Percentiles rank a stretch among this genome's conserved stretches.
phyloP scores from a whole-genome alignment of 2,888 invertebrate genomes.

The Hypercompe scribonia region DNA sequence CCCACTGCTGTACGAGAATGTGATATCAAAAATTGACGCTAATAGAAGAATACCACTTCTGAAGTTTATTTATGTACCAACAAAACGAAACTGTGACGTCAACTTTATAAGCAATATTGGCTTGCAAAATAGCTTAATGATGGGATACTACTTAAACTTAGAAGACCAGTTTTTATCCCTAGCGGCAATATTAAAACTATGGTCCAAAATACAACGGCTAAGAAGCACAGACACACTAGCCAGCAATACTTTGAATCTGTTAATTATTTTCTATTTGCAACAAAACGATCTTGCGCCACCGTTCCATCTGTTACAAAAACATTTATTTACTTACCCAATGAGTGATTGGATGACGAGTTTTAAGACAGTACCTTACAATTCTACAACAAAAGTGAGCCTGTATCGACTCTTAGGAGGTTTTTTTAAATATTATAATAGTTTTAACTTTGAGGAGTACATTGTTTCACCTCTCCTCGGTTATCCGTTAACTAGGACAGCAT shows the following conservation, averaged over 20 bases:
- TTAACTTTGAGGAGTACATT: conserved; percentile 38
- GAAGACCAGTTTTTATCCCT: background rate
- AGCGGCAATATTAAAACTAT: conserved; percentile 21
- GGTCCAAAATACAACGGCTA: conserved; percentile 20
- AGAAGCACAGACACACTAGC: conserved; percentile 8
- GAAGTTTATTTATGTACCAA: conserved; percentile 22
- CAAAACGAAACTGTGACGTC: conserved; percentile 23
- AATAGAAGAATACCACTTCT: conserved; percentile 17
- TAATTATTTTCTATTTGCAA: conserved; percentile 51
- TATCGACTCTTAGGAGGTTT: conserved; percentile 43
- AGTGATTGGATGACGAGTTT: conserved; percentile 19
- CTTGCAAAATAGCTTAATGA: conserved; percentile 16
- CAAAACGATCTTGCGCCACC: conserved; percentile 31
- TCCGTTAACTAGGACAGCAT: conserved; percentile 20
- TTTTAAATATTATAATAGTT: conserved; percentile 45
- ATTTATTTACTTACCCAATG: conserved; percentile 2
- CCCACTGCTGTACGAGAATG: background rate
- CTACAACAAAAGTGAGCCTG: conserved; percentile 13
- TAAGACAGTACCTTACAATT: conserved; percentile 6
- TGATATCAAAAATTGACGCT: background rate
- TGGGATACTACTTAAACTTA: conserved; percentile 5
- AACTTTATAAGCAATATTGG: conserved; percentile 15
- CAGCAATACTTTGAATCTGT: conserved; percentile 23
- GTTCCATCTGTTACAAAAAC: conserved; percentile 17
- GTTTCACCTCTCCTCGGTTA: conserved; percentile 51